Evolutionary conservation across 92 coral and sea anemone species (phyloP), one percentile per base, ranked within the genome.

Genomic region (Parazoanthus atlanticus): DNA sequence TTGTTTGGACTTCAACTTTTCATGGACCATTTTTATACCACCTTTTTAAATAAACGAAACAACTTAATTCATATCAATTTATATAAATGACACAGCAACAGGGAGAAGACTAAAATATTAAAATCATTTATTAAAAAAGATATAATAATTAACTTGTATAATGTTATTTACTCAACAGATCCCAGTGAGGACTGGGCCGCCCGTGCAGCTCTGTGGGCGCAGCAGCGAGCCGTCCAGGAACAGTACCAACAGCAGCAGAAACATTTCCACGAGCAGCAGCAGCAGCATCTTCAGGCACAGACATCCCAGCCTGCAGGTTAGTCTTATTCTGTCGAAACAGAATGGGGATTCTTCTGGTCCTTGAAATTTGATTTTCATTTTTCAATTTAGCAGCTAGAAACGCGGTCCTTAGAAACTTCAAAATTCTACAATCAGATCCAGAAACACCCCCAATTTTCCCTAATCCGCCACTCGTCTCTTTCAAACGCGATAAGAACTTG

Each of bases 201-300:
- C 19, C 89, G 93, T 78, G 99, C 99, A 43, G 99, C 99, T 74
- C 52, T 96, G 67, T 96, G 99, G 99, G 99, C 99, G 3, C 98
- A 96, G 77, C 99, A 96, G 71, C 85, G 99, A 79, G 92, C 90
- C 79, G 99, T 94, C 28, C 96, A 96, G 85, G 96, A 93, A 56
- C 97, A 96, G 77, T 94, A 90, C 93, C 96, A 93, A 86, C 96
- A 93, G 67, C 90, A 89, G 84, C 88, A 89, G 52, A 88, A 90
- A 73, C 88, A 90, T 23, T 66, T 73, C 30, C 82, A 89, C 8
- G 78, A 79, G 36, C 91, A 81, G 56, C 91, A 88, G 2, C 86
- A 82, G 58, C 92, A 66, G 40, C 93, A 78, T 30, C 78, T 52
- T 34, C 86, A 77, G 15, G 67, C 80, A 41, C 88, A 89, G 69